Evolutionary conservation across 2,888 invertebrate genomes (phyloP), one percentile per base, ranked within the genome.

Genomic region (Spodoptera littoralis): DNA sequence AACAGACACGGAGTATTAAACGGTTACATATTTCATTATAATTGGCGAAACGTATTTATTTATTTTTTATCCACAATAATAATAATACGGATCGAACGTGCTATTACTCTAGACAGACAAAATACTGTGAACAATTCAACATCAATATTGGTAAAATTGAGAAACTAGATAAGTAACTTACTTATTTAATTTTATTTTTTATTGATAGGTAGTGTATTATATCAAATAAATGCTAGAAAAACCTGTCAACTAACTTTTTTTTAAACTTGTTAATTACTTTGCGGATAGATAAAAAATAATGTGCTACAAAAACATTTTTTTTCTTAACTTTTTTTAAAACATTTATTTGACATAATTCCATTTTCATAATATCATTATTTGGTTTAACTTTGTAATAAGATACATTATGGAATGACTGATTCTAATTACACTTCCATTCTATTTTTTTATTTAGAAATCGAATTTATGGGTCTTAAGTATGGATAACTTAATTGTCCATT

Each of bases 1-100:
- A 87, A 88, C 85, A 88, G 83, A 88, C 82, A 86, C 78, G 84
- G 90, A 91, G 89, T 91, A 92, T 84, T 88, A 87, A 84, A 84
- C 76, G 77, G 81, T 83, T 83, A 86, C 70, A 76, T 71, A 57
- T 77, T 82, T 78, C 76, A 72, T 50, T 66, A 36, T 65, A 68
- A 57, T 54, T 66, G 57, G 50, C 60, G 60, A 62, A 56, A 62
- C 75, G 64, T 47, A 52, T 65, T 56, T 52, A 62, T 58, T 27
- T 18, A 18, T 18, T 67, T 60, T 61, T 43, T 43, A 36, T 56
- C 56, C 46, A 62, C 52, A 60, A 49, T 52, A 60, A 27, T 36
- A 65, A 42, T 54, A 62, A 51, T 65, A 54, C 11, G 42, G 12
- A 45, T 41, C 24, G 47, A 22, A 24, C 56, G 65, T 61, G 55